Evolutionary conservation across 2,797 vertebrate genomes (phyloP).

Genomic region (Typhlichthys eigenmanni): DNA sequence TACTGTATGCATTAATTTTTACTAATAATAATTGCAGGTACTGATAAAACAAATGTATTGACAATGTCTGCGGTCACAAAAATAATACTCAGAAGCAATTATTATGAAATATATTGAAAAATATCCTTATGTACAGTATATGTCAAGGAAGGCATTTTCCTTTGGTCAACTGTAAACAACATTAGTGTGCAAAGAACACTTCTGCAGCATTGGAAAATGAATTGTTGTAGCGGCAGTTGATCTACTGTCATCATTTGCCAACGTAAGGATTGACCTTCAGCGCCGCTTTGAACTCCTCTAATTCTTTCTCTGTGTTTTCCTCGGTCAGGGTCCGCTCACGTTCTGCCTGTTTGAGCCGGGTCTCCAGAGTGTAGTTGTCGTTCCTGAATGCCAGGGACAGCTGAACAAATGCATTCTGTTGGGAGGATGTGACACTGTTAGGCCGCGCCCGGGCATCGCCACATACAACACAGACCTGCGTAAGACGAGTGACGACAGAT

Average conservation of each 20-base stretch:
- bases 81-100: no score
- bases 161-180: not conserved
- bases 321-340: constrained; percentile 94
- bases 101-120: no score
- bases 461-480: constrained; percentile 3
- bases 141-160: no score
- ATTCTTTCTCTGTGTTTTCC: constrained; percentile 94
- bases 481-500: constrained; percentile 18
- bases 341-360: constrained; percentile 91
- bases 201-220: not conserved
- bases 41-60: no score
- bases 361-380: constrained; percentile 96
- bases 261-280: constrained; percentile 81
- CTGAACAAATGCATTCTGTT: constrained; percentile 95
- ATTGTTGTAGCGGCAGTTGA: constrained; percentile 15
- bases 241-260: constrained; percentile 14
- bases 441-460: constrained; percentile 19
- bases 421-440: constrained; percentile 43
- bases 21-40: no score
- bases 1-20: no score
- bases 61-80: no score
- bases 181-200: not conserved
- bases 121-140: no score
- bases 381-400: constrained; percentile 97
- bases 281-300: constrained; percentile 91